phyloP scores from a whole-genome alignment of 2,113 vertebrate species.

The Chrysemys picta region DNA sequence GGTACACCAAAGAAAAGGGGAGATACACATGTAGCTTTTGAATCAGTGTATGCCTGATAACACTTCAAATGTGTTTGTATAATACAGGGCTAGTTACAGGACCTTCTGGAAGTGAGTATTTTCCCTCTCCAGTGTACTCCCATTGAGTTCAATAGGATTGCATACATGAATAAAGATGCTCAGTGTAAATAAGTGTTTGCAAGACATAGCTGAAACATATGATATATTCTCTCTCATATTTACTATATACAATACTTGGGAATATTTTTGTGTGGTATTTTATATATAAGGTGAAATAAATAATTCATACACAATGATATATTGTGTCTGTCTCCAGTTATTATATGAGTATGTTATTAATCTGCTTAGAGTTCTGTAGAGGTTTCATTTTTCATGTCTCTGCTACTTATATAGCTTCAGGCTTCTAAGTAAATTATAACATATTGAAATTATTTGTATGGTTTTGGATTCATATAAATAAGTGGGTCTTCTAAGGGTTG shows the following conservation, averaged over 20 bases:
- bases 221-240: background rate
- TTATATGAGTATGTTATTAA: slow-evolving; percentile 52
- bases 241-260: background rate
- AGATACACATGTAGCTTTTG: background rate
- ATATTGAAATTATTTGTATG: slow-evolving; percentile 37
- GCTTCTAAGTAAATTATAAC: slow-evolving; percentile 58
- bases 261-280: background rate
- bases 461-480: slow-evolving; percentile 49
- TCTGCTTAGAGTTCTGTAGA: slow-evolving; percentile 21
- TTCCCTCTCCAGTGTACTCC: background rate
- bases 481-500: slow-evolving; percentile 1
- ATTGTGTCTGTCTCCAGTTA: slow-evolving; percentile 42
- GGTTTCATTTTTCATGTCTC: slow-evolving; percentile 58
- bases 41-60: background rate
- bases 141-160: background rate
- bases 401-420: slow-evolving; percentile 26
- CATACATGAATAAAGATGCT: background rate
- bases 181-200: background rate
- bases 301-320: slow-evolving; percentile 53
- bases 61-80: background rate
- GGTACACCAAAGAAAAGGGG: background rate
- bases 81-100: background rate
- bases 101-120: background rate
- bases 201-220: background rate
- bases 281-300: slow-evolving; percentile 39